A percentile compares a stretch with the other conserved stretches of the same genome.
Evolutionary conservation across 2,113 vertebrate species (phyloP).

Genomic region (Xiphophorus couchianus): DNA sequence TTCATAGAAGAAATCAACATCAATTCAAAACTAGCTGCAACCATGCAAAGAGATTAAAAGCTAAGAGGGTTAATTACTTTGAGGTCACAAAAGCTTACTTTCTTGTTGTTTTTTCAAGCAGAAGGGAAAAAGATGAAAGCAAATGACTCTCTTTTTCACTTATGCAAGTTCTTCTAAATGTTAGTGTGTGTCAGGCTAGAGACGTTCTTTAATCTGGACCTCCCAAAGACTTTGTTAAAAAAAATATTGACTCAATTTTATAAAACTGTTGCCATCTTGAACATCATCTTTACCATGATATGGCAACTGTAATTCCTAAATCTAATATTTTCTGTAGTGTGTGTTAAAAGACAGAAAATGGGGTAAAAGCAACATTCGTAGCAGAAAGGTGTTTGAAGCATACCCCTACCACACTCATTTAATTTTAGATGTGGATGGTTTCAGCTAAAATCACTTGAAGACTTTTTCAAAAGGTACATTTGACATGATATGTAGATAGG

Average conservation of each 20-base stretch:
- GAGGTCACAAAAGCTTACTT: constrained; percentile 44
- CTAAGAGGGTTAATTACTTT: constrained; percentile 11
- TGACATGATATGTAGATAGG: too few species aligned
- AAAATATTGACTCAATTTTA: background rate
- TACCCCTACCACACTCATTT: too few species aligned
- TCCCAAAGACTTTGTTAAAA: background rate
- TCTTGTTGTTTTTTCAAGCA: constrained; percentile 17
- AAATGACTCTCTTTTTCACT: background rate
- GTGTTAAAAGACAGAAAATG: too few species aligned
- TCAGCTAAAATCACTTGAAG: too few species aligned
- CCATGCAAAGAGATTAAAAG: constrained; percentile 8
- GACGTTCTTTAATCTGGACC: background rate
- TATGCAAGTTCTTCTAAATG: background rate
- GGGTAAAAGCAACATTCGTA: too few species aligned
- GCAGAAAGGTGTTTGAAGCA: too few species aligned
- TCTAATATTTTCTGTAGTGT: too few species aligned
- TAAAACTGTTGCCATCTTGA: background rate
- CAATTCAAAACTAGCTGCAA: constrained; percentile 1
- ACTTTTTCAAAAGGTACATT: too few species aligned
- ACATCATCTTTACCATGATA: background rate
- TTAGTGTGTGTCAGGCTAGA: constrained; percentile 1
- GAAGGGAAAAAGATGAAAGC: constrained; percentile 2
- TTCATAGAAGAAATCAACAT: constrained; percentile 26
- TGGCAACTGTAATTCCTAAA: background rate
- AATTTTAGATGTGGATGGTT: too few species aligned